Conservation (phyloP, 2,113 vertebrate genomes). For the Thinocorus orbignyianus region DNA sequence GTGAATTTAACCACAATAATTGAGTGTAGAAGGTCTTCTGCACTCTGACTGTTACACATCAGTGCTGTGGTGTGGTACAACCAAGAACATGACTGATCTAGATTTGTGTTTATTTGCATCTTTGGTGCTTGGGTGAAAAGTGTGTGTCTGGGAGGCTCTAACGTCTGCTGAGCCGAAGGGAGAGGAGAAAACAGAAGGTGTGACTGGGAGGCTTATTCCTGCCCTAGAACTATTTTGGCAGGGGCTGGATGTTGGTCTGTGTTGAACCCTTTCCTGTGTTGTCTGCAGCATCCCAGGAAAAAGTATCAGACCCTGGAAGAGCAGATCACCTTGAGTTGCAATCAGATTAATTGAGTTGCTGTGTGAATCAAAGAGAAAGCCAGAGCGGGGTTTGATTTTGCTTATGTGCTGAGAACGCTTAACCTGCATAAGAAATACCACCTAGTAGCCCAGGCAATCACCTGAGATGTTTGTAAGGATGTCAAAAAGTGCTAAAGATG, state of each 20-base stretch:
- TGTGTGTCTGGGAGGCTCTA: background rate
- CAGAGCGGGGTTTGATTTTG: fast-evolving
- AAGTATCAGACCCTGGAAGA: background rate
- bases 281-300: background rate
- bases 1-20: background rate
- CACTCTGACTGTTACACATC: fast-evolving
- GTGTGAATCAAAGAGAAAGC: background rate
- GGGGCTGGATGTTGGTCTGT: background rate
- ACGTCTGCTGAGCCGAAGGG: background rate
- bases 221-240: background rate
- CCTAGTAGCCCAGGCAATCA: fast-evolving
- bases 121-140: background rate
- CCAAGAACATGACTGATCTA: background rate
- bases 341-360: background rate
- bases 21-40: background rate
- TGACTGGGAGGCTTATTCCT: background rate
- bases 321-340: background rate
- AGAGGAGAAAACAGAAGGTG: background rate
- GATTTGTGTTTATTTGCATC: fast-evolving
- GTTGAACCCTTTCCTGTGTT: background rate
- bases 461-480: background rate
- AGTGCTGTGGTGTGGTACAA: background rate
- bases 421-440: background rate
- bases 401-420: fast-evolving
- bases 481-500: background rate